These are phyloP conservation scores for Threskiornis aethiopicus DNA, from an alignment of 2,797 vertebrate species.

Conservation along the genomic window DNA sequence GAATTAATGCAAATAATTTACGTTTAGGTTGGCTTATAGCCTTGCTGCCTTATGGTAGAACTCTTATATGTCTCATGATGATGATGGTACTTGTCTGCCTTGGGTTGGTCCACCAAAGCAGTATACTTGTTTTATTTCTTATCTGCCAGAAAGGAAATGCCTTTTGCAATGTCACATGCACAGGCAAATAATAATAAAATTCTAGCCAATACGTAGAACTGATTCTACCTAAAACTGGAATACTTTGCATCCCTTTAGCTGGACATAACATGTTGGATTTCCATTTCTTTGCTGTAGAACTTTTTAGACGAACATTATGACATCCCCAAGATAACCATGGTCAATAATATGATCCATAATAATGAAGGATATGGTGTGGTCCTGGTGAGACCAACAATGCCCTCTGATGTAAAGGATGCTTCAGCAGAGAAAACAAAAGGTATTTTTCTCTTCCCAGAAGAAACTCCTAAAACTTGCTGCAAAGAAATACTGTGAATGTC, in stretches of 20 bases:
- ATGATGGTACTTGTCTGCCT: background rate
- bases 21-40: background rate
- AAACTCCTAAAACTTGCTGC: background rate
- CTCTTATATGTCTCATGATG: fast-evolving
- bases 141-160: background rate
- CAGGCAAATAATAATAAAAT: background rate
- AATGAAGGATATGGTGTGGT: conserved; percentile 93
- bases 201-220: background rate
- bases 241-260: background rate
- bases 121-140: background rate
- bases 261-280: background rate
- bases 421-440: conserved; percentile 59
- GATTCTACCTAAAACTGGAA: background rate
- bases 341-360: conserved; percentile 93
- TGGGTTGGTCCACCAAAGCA: background rate
- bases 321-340: conserved; percentile 89
- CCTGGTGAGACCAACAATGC: conserved; percentile 83
- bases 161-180: background rate
- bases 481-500: background rate
- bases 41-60: background rate
- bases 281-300: conserved; percentile 77
- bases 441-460: conserved; percentile 32
- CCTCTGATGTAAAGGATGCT: conserved; percentile 52
- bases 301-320: conserved; percentile 86
- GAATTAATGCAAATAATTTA: background rate